Conservation (phyloP, 2,113 vertebrate genomes). For the Micronycteris hirsuta region DNA sequence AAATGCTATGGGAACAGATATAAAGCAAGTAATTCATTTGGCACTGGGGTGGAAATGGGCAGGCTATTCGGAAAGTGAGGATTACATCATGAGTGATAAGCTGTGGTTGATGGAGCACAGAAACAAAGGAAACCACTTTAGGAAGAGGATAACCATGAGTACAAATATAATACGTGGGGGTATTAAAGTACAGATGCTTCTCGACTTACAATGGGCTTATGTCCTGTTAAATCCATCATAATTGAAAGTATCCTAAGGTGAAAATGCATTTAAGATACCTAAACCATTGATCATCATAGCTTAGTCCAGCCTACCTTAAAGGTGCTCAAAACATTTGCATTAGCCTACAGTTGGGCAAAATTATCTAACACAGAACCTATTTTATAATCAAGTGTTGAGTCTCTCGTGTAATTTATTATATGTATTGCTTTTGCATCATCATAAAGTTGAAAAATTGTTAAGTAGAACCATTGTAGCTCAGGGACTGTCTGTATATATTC, state of each 20-base stretch:
- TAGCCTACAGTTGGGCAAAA: not conserved
- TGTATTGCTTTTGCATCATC: not conserved
- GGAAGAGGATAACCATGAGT: not conserved
- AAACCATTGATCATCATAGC: not conserved
- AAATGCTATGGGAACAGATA: not conserved
- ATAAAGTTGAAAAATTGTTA: not conserved
- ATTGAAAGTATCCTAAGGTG: not conserved
- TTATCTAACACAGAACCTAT: not conserved
- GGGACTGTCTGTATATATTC: not conserved
- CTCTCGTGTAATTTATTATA: not conserved
- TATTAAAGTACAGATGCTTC: not conserved
- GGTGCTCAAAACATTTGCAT: not conserved
- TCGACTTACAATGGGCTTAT: not conserved
- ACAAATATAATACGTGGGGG: not conserved
- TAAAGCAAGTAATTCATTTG: not conserved
- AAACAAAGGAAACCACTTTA: conserved; percentile 21
- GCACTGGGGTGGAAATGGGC: not conserved
- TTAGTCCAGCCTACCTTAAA: not conserved
- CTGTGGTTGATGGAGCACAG: not conserved
- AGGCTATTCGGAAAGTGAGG: not conserved
- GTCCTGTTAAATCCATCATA: not conserved
- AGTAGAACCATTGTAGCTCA: not conserved
- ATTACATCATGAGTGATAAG: not conserved
- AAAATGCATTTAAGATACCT: not conserved
- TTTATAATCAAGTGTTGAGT: not conserved